Conservation (phyloP, 2,113 vertebrate species). For the Entomyzon cyanotis region DNA sequence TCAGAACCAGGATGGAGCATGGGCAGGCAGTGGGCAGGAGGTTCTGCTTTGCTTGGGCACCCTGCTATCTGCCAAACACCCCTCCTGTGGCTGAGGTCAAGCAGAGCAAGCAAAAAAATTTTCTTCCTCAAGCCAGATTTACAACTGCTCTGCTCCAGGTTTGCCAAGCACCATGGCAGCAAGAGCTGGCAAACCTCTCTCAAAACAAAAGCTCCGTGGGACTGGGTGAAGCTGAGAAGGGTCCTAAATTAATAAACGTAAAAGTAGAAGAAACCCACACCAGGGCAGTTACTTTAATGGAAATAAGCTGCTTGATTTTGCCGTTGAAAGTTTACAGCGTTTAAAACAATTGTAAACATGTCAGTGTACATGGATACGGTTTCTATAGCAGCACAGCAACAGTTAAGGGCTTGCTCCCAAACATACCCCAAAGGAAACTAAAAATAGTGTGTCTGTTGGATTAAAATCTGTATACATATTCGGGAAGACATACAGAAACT, state of each 20-base stretch:
- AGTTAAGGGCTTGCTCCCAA: constrained; percentile 81
- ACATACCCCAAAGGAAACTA: constrained; percentile 86
- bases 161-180: constrained; percentile 28
- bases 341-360: constrained; percentile 92
- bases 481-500: constrained; percentile 44
- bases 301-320: constrained; percentile 69
- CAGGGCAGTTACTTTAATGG: constrained; percentile 54
- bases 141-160: background rate
- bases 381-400: constrained; percentile 91
- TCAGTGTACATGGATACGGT: constrained; percentile 88
- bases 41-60: background rate
- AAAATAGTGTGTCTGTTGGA: constrained; percentile 81
- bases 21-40: background rate
- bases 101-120: background rate
- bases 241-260: constrained; percentile 44
- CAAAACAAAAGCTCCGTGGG: background rate
- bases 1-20: background rate
- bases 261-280: constrained; percentile 28
- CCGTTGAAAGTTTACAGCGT: constrained; percentile 80
- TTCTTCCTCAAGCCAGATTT: background rate
- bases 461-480: constrained; percentile 66
- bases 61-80: background rate
- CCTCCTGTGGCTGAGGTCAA: background rate
- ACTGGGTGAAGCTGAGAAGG: constrained; percentile 14
- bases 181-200: background rate